Evolutionary conservation across 2,888 invertebrate genomes (phyloP).

Genomic region (Chymomyza caudatula): DNA sequence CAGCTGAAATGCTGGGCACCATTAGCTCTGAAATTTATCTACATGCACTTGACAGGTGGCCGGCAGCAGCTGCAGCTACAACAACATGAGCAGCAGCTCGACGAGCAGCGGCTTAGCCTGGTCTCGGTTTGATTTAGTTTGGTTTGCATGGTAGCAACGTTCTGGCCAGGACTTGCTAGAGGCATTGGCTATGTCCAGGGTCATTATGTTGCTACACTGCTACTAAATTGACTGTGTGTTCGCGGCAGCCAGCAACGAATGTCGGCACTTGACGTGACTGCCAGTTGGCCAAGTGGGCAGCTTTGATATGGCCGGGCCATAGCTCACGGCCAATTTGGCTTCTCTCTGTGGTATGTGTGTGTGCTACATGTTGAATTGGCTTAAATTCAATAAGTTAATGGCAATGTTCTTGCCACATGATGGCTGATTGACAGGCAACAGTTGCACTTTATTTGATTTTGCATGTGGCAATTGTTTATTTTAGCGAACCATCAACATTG

Average conservation of each 20-base stretch:
- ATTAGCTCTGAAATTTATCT: constrained; percentile 67
- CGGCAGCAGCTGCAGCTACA: constrained; percentile 11
- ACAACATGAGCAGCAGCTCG: background rate
- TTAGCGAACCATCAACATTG: constrained; percentile 35
- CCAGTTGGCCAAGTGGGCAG: constrained; percentile 11
- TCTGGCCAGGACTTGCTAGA: background rate
- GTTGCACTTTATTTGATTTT: constrained; percentile 40
- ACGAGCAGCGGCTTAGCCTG: background rate
- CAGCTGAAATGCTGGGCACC: constrained; percentile 47
- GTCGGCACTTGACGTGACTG: constrained; percentile 51
- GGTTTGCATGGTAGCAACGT: background rate
- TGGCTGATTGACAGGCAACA: constrained; percentile 49
- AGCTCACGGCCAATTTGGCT: constrained; percentile 47
- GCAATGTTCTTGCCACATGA: constrained; percentile 17
- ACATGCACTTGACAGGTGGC: constrained; percentile 70
- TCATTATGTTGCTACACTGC: constrained; percentile 27
- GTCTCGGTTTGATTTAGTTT: constrained; percentile 54
- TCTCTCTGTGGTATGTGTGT: constrained; percentile 23
- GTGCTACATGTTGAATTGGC: constrained; percentile 61
- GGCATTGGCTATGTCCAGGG: background rate
- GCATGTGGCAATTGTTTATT: constrained; percentile 39
- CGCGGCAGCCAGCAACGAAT: constrained; percentile 40
- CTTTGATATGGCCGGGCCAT: constrained; percentile 17
- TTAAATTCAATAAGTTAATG: constrained; percentile 73
- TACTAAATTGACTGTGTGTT: constrained; percentile 70